phyloP scores from a whole-genome alignment of 2,888 invertebrate species.

The Drosophila lutescens region DNA sequence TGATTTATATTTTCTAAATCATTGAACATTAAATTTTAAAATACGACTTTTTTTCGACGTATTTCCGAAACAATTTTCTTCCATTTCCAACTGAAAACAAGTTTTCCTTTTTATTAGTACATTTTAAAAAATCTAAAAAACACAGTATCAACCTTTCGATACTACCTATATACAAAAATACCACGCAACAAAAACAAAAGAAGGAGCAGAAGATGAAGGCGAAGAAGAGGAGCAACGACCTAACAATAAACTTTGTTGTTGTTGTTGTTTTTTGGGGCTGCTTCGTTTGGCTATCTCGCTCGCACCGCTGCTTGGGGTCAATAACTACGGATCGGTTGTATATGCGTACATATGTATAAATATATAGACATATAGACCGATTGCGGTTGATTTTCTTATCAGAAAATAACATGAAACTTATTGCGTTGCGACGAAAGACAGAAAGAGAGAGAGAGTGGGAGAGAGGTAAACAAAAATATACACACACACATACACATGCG shows the following conservation, averaged over 20 bases:
- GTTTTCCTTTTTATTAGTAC: neutral
- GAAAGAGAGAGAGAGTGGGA: conserved; percentile 19
- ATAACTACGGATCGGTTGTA: conserved; percentile 30
- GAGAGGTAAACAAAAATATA: conserved; percentile 45
- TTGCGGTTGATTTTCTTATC: conserved; percentile 59
- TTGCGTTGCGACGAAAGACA: conserved; percentile 57
- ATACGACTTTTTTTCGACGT: too few species aligned
- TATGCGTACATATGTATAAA: too few species aligned
- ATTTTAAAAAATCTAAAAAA: neutral
- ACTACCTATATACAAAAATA: neutral
- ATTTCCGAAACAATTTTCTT: too few species aligned
- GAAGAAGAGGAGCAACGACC: conserved; percentile 39
- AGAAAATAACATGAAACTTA: conserved; percentile 67
- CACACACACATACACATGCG: conserved; percentile 52
- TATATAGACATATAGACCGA: conserved; percentile 6
- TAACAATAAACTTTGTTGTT: conserved; percentile 25
- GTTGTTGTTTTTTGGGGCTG: conserved; percentile 7
- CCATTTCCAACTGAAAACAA: too few species aligned
- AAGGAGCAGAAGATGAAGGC: conserved; percentile 10
- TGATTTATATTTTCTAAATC: too few species aligned
- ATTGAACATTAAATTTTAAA: too few species aligned
- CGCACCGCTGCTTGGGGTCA: conserved; percentile 43
- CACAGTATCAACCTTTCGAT: conserved; percentile 8
- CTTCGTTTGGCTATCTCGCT: conserved; percentile 1
- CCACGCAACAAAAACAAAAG: neutral